Percentiles rank a stretch among this genome's conserved stretches.
phyloP scores from a whole-genome alignment of 2,888 invertebrate species.

The Pristionchus mayeri region DNA sequence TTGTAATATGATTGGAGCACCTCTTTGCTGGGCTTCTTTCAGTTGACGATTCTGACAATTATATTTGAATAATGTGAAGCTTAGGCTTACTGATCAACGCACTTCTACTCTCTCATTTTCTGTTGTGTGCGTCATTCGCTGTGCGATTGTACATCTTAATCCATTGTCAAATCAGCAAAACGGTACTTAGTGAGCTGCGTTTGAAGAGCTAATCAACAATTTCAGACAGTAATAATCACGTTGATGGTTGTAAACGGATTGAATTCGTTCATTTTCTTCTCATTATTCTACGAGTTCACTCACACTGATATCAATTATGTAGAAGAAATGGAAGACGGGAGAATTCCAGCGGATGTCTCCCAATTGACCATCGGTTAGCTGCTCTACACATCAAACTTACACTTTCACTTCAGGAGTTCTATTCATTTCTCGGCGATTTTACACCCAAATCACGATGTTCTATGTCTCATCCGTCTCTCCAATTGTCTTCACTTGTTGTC shows the following conservation, averaged over 20 bases:
- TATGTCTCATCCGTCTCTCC: background rate
- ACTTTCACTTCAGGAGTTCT: background rate
- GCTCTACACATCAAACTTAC: background rate
- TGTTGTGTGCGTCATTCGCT: background rate
- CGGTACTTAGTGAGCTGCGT: background rate
- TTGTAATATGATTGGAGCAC: background rate
- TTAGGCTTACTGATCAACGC: background rate
- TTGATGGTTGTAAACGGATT: background rate
- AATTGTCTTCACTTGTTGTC: background rate
- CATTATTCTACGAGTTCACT: background rate
- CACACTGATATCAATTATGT: background rate
- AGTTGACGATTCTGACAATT: background rate
- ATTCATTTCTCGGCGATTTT: background rate
- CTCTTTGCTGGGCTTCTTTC: background rate
- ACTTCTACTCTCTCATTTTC: constrained; percentile 5
- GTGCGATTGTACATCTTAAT: background rate
- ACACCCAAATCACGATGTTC: background rate
- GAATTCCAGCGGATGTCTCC: background rate
- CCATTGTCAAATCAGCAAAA: background rate
- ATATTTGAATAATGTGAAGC: background rate
- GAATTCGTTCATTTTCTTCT: background rate
- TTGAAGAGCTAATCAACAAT: too few species aligned
- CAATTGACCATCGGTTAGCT: background rate
- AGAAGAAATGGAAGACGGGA: background rate
- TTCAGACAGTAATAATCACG: background rate